Evolutionary conservation across 1,140 invertebrate species (phyloP), one percentile per base, ranked within the genome.

Genomic region (Eriosoma lanigerum): DNA sequence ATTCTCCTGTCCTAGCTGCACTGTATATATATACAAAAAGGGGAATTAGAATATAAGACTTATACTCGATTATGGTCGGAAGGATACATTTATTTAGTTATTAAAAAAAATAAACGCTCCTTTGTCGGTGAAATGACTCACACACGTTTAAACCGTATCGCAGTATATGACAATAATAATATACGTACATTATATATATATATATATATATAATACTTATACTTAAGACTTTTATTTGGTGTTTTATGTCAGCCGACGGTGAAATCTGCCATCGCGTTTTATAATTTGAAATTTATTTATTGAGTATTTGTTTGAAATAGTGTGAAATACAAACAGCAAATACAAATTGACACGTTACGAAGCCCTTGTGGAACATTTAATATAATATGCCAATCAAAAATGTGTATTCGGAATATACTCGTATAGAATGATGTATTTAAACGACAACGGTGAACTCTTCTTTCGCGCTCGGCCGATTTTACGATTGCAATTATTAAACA

Each of bases 41-140:
- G 75, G 75, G 56, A 78, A 60, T 78, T 60, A 60, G 38, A 78
- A 78, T 78, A 78, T 78, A 78, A 76, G 73, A 76, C 73, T 76
- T n/a, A n/a, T n/a, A n/a, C n/a, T n/a, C 26, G 73, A 76, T 76
- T 76, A 76, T 62, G 38, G 72, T 78, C 32, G 75, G 56, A 78
- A 78, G 75, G 75, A 76, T 76, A 76, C 52, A 19, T 76, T 76
- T 76, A 76, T 76, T 58, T 76, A 32, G 12, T 78, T 78, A 78
- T 78, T 78, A 78, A 78, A 78, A 62, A 62, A 62, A 60, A 78
- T 58, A 58, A 76, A 76, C 29, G n/a, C 52, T 15, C 29, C n/a
- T 44, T 76, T 10, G 52, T n/a, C 68, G 5, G 48, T 62, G 26
- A 58, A 58, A 58, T 75, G 75, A 78, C 54, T 78, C 75, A 78